A percentile compares a stretch with the other conserved stretches of the same genome.
phyloP scores from a whole-genome alignment of 2,797 vertebrate species.

The Pampus argenteus region DNA sequence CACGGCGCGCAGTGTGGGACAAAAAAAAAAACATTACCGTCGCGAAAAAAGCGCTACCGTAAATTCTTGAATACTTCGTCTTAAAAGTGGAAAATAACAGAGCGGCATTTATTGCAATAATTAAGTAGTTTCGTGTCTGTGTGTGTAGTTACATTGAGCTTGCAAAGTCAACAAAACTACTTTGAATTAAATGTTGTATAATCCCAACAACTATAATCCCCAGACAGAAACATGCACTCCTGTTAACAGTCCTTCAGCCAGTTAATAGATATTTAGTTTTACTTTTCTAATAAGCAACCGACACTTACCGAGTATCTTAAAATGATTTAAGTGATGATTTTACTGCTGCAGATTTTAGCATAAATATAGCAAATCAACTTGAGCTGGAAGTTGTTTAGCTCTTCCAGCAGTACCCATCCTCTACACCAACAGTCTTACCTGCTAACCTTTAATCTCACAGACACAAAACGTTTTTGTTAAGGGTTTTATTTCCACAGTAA shows the following conservation, averaged over 20 bases:
- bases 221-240: neutral
- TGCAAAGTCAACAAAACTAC: neutral
- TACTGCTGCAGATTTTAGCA: neutral
- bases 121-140: neutral
- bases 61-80: fast-evolving
- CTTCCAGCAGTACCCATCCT: neutral
- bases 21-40: conserved; percentile 24
- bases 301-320: neutral
- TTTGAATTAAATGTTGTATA: neutral
- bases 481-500: conserved; percentile 78
- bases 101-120: neutral
- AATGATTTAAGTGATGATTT: neutral
- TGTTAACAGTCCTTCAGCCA: neutral
- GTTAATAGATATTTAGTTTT: neutral
- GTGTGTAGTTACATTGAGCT: neutral
- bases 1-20: conserved; percentile 35
- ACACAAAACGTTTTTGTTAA: conserved; percentile 30
- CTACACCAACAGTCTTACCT: too few species aligned
- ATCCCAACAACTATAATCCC: too few species aligned
- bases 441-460: neutral
- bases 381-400: neutral
- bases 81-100: too few species aligned
- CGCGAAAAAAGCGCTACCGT: neutral
- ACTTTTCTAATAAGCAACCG: neutral
- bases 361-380: neutral